Evolutionary conservation across 1,140 invertebrate species (phyloP).

Genomic region (Macrotrachela quadricornifera): DNA sequence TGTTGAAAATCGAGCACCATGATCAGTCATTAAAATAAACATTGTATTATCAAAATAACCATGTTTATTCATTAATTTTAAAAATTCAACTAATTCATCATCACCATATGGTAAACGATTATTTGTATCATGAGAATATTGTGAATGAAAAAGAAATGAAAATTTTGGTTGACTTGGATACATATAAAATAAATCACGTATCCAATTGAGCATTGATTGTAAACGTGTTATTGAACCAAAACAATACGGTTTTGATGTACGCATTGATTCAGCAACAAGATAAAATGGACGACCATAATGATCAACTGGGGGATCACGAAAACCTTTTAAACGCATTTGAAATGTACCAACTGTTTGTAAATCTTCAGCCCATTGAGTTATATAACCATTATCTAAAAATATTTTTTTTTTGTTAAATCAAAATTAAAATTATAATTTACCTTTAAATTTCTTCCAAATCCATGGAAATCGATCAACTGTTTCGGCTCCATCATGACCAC

Average conservation of each 20-base stretch:
- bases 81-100: constrained; percentile 44
- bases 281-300: constrained; percentile 70
- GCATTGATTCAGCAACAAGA: constrained; percentile 33
- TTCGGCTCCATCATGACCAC: constrained; percentile 42
- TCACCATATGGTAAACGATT: constrained; percentile 53
- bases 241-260: constrained; percentile 36
- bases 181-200: constrained; percentile 38
- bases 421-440: constrained; percentile 40
- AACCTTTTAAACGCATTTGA: constrained; percentile 69
- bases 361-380: constrained; percentile 63
- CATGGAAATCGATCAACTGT: constrained; percentile 52
- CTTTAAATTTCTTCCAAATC: constrained; percentile 26
- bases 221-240: constrained; percentile 54
- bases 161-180: constrained; percentile 51
- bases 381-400: constrained; percentile 40
- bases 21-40: constrained; percentile 63
- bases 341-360: constrained; percentile 60
- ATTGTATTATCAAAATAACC: constrained; percentile 51
- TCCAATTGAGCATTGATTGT: constrained; percentile 44
- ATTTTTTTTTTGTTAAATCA: too few relatives aligned
- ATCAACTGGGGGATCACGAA: constrained; percentile 56
- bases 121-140: constrained; percentile 63
- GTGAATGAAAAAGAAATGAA: constrained; percentile 58
- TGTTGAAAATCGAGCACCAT: constrained; percentile 52
- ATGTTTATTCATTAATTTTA: constrained; percentile 28